Conservation (phyloP, 2,888 invertebrate genomes). For the Synergus laeviventris region DNA sequence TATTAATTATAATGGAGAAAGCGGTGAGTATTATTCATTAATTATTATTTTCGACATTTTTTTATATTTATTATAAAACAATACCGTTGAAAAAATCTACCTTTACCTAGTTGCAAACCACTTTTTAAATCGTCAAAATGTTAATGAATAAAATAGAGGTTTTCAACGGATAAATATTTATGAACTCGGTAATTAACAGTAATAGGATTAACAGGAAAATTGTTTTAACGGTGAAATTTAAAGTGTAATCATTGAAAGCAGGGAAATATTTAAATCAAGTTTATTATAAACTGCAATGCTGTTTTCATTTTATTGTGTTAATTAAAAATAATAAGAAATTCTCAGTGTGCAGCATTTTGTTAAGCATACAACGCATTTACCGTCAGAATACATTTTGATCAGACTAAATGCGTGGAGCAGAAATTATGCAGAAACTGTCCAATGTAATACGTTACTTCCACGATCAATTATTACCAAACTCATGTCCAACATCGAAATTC, state of each 20-base stretch:
- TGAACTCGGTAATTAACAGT: too few relatives aligned
- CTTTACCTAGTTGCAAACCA: too few relatives aligned
- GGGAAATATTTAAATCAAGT: too few relatives aligned
- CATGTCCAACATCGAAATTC: slow-evolving; percentile 57
- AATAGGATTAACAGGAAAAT: too few relatives aligned
- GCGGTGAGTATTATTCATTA: slow-evolving; percentile 81
- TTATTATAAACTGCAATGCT: neutral
- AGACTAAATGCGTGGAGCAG: slow-evolving; percentile 41
- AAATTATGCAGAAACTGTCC: slow-evolving; percentile 47
- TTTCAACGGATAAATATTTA: too few relatives aligned
- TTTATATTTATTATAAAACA: neutral
- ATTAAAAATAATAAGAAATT: neutral
- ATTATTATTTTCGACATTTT: too few relatives aligned
- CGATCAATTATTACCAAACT: slow-evolving; percentile 61
- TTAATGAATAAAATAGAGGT: too few relatives aligned
- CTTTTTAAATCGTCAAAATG: too few relatives aligned
- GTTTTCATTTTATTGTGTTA: neutral
- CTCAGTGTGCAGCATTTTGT: neutral
- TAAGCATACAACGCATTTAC: neutral
- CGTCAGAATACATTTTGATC: neutral
- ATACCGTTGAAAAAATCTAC: too few relatives aligned
- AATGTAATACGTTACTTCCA: slow-evolving; percentile 54
- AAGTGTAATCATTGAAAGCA: neutral
- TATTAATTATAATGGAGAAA: slow-evolving; percentile 92
- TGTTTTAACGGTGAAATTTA: neutral